A percentile compares a stretch with the other conserved stretches of the same genome.
These are phyloP conservation scores for Symphodus melops DNA, from an alignment of 2,113 vertebrate genomes.

Conservation along the genomic window DNA sequence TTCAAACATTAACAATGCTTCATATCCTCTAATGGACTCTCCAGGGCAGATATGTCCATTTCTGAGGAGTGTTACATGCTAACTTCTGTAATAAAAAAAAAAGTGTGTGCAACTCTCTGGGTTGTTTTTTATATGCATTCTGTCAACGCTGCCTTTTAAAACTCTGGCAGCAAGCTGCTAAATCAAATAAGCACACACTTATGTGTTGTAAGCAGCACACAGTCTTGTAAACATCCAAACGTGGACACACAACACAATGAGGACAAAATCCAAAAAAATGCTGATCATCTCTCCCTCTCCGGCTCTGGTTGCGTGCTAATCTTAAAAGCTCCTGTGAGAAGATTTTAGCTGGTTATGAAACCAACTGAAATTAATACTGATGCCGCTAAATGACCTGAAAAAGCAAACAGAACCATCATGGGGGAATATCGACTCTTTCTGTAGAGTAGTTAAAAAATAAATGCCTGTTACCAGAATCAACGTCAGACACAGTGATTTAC, in stretches of 20 bases:
- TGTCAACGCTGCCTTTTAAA: slow-evolving; percentile 1
- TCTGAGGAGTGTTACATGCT: slow-evolving; percentile 24
- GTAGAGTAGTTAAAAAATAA: too few relatives aligned
- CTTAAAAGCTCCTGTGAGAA: background rate
- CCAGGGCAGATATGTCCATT: slow-evolving; percentile 57
- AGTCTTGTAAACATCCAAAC: background rate
- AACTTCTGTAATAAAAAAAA: slow-evolving; percentile 4
- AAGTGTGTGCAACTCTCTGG: background rate
- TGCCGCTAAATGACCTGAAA: too few relatives aligned
- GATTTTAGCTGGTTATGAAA: too few relatives aligned
- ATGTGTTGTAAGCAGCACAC: background rate
- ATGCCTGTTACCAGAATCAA: too few relatives aligned
- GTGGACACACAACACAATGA: background rate
- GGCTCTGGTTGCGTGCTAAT: background rate
- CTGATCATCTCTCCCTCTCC: background rate
- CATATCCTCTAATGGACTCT: slow-evolving; percentile 58
- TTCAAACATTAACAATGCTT: slow-evolving; percentile 68
- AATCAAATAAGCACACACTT: background rate
- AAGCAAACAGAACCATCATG: too few relatives aligned
- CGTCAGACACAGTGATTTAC: too few relatives aligned
- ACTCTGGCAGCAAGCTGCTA: slow-evolving; percentile 3
- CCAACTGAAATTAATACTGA: too few relatives aligned
- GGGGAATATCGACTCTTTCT: too few relatives aligned
- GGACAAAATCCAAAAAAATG: slow-evolving; percentile 9
- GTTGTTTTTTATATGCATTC: background rate